Base-by-base conservation (phyloP, 2,797 vertebrate species). In the Acipenser transmontanus region DNA sequence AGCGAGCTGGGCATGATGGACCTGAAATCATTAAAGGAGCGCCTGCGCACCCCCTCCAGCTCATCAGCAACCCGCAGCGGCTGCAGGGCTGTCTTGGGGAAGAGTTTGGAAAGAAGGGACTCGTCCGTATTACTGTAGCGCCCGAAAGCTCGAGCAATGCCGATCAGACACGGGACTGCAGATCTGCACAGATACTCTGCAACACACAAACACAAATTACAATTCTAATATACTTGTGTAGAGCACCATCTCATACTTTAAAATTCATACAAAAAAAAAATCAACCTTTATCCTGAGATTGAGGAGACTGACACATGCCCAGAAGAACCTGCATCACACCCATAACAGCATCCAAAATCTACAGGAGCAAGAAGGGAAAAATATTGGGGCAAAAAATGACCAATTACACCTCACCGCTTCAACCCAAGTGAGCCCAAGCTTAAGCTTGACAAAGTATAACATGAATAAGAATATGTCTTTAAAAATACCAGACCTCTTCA, bases 11-110 rank as follows among this genome's bases (percentile, higher is more conserved):
- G 97, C 68, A 99, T 83, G 85, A 99, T 99, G 63, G 97, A 97
- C 67, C 97, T 91, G 79, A 99, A 99, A 74, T 99, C 97, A 6
- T 95, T 98, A 77, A 99, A 99, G 52, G 97, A 99, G 12, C 95
- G 89, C 0, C 96, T 84, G 2, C 92, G 90, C 5, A 85, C 75
- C 0, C 88, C 85, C 14, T 98, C 97, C 0, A 81, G 68, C 6
- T 96, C 93, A 2, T 94, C 92, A 0, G 82, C 77, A 7, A 82
- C 71, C 1, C 86, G 76, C 63, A 84, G 74, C 12, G 87, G 77
- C 20, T 93, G 91, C 0, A 88, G 84, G 0, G 76, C 72, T 1
- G 91, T 82, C 71, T 90, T 93, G 0, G 96, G 97, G 62, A 97
- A 99, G 59, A 99, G 90, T 80, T 95, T 97, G 9, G 97, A 97